Evolutionary conservation across 2,113 vertebrate genomes (phyloP), one percentile per base, ranked within the genome.

Genomic region (Morone saxatilis): DNA sequence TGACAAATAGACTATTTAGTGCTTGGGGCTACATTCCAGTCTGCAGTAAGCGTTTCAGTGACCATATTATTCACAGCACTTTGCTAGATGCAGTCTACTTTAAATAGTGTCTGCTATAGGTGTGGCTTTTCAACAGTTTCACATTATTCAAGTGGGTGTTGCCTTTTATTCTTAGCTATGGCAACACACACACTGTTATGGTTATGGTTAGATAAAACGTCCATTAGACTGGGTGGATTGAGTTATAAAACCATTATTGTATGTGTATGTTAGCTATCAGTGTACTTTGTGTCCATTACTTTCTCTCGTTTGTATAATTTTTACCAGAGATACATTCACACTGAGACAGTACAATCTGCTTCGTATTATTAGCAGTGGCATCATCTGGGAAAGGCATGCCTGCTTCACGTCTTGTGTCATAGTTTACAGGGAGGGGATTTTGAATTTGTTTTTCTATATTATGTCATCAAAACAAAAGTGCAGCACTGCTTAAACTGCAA

Each of bases 361-460:
- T 41, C 0, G 1, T 68, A 48, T 80, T 71, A 76, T 80, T 80
- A 80, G 7, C 40, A 41, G 31, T 94, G 90, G 92, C 78, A 20
- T 92, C 86, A 92, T 51, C n/a, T 47, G 77, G 78, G 88, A 86
- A 76, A 63, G 81, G 62, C 70, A 45, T 22, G 11, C 45, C 38
- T 53, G 74, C 38, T 61, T 87, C 17, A 41, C n/a, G 20, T 50
- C 19, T 1, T 90, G 65, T 84, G 77, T 84, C 84, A 74, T 36
- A 50, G 20, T 41, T 8, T 76, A 43, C 40, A 69, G 12, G 70
- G 56, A 57, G 17, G 16, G 71, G 38, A 7, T 25, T 65, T 57
- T 71, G 38, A 77, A 38, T 57, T 50, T 47, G 9, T 67, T 72
- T 78, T 78, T 87, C 67, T 48, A 79, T 81, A 9, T 47, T 61